Evolutionary conservation across 2,113 vertebrate species (phyloP).

Genomic region (Aldabrachelys gigantea): DNA sequence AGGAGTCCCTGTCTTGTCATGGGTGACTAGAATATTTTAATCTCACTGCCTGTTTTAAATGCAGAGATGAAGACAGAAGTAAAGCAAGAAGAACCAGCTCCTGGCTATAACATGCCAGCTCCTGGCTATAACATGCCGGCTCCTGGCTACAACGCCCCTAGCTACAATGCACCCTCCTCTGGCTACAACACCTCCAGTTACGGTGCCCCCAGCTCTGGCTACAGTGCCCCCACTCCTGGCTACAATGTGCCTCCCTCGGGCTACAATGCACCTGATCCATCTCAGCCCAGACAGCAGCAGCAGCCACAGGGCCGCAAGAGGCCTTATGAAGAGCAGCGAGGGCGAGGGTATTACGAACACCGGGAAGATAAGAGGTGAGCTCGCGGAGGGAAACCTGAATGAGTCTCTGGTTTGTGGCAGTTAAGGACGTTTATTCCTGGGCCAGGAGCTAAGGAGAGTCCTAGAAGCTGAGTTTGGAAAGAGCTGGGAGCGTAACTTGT

Average conservation of each 20-base stretch:
- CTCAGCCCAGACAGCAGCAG: slow-evolving; percentile 61
- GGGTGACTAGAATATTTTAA: not conserved
- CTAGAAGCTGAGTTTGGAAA: not conserved
- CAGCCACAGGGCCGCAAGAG: slow-evolving; percentile 83
- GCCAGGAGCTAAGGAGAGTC: not conserved
- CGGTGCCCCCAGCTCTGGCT: not conserved
- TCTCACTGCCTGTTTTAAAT: not conserved
- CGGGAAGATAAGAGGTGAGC: slow-evolving; percentile 88
- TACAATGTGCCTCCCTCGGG: not conserved
- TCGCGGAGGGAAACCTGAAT: not conserved
- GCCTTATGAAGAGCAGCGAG: slow-evolving; percentile 82
- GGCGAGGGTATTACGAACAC: slow-evolving; percentile 86
- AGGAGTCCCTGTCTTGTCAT: accelerated
- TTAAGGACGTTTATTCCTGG: not conserved
- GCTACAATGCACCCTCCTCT: not conserved
- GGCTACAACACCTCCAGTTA: not conserved
- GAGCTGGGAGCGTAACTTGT: not conserved
- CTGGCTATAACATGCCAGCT: not conserved
- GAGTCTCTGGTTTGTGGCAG: not conserved
- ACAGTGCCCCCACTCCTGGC: not conserved
- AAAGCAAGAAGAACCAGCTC: slow-evolving; percentile 58
- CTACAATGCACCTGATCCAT: slow-evolving; percentile 51
- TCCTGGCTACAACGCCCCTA: not conserved
- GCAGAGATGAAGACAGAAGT: slow-evolving; percentile 73
- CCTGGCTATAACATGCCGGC: not conserved